A percentile compares a stretch with the other conserved stretches of the same genome.
phyloP scores from a whole-genome alignment of 1,140 invertebrate genomes.

The Radopholus similis region DNA sequence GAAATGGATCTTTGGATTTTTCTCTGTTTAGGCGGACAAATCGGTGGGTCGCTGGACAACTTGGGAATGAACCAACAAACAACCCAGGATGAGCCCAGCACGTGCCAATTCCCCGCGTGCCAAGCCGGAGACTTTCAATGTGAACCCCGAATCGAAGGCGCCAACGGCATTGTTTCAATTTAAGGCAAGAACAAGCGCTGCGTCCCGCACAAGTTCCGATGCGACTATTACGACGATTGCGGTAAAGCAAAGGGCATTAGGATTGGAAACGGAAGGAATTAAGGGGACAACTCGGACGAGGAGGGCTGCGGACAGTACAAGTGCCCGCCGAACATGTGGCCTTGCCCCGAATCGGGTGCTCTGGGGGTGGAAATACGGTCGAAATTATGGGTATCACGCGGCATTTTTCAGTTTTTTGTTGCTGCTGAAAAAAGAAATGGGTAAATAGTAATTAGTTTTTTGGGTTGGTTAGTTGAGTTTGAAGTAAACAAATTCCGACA shows the following conservation, averaged over 20 bases:
- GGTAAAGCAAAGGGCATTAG: slow-evolving; percentile 61
- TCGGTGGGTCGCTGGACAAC: slow-evolving; percentile 38
- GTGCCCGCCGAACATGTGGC: slow-evolving; percentile 85
- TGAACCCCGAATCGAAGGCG: slow-evolving; percentile 61
- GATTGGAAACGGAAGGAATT: slow-evolving; percentile 54
- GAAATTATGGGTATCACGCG: too few species aligned
- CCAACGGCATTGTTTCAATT: neutral
- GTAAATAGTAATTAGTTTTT: too few species aligned
- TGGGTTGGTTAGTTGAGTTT: too few species aligned
- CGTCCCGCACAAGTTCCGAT: slow-evolving; percentile 70
- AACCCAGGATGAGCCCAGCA: slow-evolving; percentile 77
- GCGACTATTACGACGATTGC: slow-evolving; percentile 62
- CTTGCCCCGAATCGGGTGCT: slow-evolving; percentile 77
- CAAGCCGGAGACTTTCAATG: slow-evolving; percentile 78
- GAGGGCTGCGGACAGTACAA: slow-evolving; percentile 77
- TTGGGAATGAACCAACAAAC: slow-evolving; percentile 68
- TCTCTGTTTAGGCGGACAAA: slow-evolving; percentile 1
- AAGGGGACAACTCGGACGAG: slow-evolving; percentile 70
- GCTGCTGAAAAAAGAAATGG: too few species aligned
- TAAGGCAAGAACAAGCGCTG: slow-evolving; percentile 79
- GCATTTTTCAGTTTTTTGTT: too few species aligned
- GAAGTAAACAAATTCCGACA: too few species aligned
- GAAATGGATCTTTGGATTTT: neutral
- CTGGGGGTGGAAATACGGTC: too few species aligned
- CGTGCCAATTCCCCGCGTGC: slow-evolving; percentile 82